Evolutionary conservation across 1,140 invertebrate genomes (phyloP), one percentile per base, ranked within the genome.

Genomic region (Metaphire vulgaris): DNA sequence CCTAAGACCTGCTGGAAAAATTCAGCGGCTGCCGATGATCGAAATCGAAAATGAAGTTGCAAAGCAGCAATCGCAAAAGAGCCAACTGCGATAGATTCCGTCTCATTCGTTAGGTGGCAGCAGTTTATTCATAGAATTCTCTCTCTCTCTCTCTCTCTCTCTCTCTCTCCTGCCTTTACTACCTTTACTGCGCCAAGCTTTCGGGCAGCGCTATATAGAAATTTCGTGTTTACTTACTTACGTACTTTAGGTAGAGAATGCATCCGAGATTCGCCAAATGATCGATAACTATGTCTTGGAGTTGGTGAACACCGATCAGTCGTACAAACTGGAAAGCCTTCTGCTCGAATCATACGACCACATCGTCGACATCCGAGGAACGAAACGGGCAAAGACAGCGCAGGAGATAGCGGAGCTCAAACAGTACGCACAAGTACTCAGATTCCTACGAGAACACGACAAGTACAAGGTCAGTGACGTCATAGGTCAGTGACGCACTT

Each of bases 341-440:
- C 69, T 80, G 1, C 72, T 81, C 15, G 74, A 81, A 14, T 69
- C 65, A 0, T 81, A 81, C 76, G 80, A 81, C 67, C 80, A 81
- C 73, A 75, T 81, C 16, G 1, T 77, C 12, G 80, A 81, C 70
- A 80, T 81, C 33, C 71, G 69, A 56, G 77, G 72, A 26, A 74
- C 69, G 21, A 75, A 71, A 33, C 67, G 68, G 69, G 41, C 56
- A 14, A 78, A 78, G 74, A 75, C 72, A 28, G 77, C 77, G 2
- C 65, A 66, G 64, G 77, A 78, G 64, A 78, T 78, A n/a, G 77
- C 77, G 2, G 77, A 78, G n/a, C 69, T 68, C 12, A 66, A 69
- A 26, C 72, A 74, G 28, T 77, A 75, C 65, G 30, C 26, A 16
- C 71, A 77, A n/a, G 34, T 74, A 33, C 28, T 73, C 16, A 34